Evolutionary conservation across 2,113 vertebrate genomes (phyloP), one percentile per base, ranked within the genome.

Genomic region (Terrapene triunguis): DNA sequence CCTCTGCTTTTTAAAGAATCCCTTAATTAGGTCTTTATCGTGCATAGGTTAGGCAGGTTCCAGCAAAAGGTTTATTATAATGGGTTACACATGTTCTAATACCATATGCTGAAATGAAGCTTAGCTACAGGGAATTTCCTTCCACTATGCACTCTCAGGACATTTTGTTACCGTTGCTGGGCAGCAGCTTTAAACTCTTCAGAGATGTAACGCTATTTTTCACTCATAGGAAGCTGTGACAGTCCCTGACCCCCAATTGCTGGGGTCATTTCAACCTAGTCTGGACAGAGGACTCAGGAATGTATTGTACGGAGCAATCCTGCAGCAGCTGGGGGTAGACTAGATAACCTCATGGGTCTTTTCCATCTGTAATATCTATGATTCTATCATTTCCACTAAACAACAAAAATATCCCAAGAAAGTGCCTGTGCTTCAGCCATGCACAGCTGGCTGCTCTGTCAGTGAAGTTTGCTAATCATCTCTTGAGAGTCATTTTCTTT

Each of bases 21-120:
- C 91, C 94, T 97, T 98, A 97, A 98, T 97, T 97, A 97, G 93
- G 94, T 97, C 96, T 92, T 97, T 97, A 96, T 91, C 97, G 94
- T 97, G 95, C 96, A 96, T 93, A 98, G 97, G 96, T 98, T 97
- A 97, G 95, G 92, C 94, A 94, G 90, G 96, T 98, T 97, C 96
- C 95, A 98, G 96, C 85, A 80, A 96, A 95, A 88, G 97, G 96
- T 97, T 98, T 97, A 91, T 94, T 90, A 95, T 98, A 98, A 98
- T 98, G 91, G 95, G 91, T 98, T 97, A 89, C 97, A 98, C 94
- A 97, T 98, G 97, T 97, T 96, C 93, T 72, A 92, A 84, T 96
- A 96, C 94, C 95, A 88, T 95, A 94, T 95, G 94, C 84, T 79
- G 1, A 96, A 96, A 96, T 94, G 88, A 97, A 96, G 90, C 95